Base-by-base conservation (phyloP, 2,888 invertebrate genomes). In the Antheraea yamamai region DNA sequence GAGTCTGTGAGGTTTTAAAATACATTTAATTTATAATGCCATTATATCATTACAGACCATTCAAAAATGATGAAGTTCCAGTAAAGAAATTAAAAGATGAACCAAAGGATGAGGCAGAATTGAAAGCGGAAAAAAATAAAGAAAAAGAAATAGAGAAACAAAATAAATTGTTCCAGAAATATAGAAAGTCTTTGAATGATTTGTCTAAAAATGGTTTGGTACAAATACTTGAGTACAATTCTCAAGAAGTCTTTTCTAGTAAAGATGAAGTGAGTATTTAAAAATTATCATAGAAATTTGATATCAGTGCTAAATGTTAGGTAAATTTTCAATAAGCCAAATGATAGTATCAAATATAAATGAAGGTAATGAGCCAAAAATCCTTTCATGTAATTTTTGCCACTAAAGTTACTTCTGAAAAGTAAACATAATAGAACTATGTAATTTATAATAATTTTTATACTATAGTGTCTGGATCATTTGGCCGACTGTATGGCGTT, bases 401-500 rank as follows among this genome's bases (percentile, higher is more conserved):
- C 23, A 23, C 23, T 23, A 23, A 61, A 61, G 23, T 23, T 61
- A 23, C 10, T 23, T 23, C n/a, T n/a, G 12, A 23, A 61, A 23
- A 20, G 55, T 4, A 55, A n/a, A 20, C 16, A 20, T 20, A 20
- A 55, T 55, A 7, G 20, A 55, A 20, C 4, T 55, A 20, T 18
- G 55, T 55, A 18, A 20, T 55, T 55, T 30, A 30, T 26, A 16
- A 66, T 66, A 66, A 20, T 73, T 75, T 73, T 77, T 76, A 77
- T 78, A 71, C 92, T 93, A 51, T 85, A 98, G 97, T 95, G 97
- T 75, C 87, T 97, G 76, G 98, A 98, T 88, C 95, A 95, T 74
- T 88, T 98, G 8, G 96, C 97, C 16, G 99, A 99, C 90, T 95
- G 96, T 55, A 97, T 99, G 96, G 96, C 97, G 0, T 99, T 99